Percentiles rank a stretch among this genome's conserved stretches.
Evolutionary conservation across 1,140 invertebrate species (phyloP).

Genomic region (Agrypnia vestita): DNA sequence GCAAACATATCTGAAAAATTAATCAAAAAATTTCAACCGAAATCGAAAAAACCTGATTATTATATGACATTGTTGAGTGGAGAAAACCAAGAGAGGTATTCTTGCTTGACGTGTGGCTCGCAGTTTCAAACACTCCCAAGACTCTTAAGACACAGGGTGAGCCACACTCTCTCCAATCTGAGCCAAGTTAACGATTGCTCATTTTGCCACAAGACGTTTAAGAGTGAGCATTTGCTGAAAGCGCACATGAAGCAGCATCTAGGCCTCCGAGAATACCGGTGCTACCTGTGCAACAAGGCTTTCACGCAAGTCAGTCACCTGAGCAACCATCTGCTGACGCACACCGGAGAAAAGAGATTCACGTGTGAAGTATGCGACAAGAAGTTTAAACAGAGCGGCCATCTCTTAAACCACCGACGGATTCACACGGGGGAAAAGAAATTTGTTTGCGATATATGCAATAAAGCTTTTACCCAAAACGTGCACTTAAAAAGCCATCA

Average conservation of each 20-base stretch:
- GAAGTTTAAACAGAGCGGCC: slow-evolving; percentile 63
- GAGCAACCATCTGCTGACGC: slow-evolving; percentile 62
- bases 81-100: background rate
- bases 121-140: background rate
- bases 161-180: background rate
- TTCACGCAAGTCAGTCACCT: slow-evolving; percentile 70
- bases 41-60: background rate
- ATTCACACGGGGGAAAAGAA: slow-evolving; percentile 62
- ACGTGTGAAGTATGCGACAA: slow-evolving; percentile 63
- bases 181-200: slow-evolving; percentile 19
- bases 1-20: background rate
- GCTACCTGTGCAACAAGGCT: slow-evolving; percentile 72
- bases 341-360: slow-evolving; percentile 63
- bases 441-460: slow-evolving; percentile 61
- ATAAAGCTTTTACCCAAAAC: slow-evolving; percentile 81
- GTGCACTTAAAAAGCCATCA: slow-evolving; percentile 86
- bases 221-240: slow-evolving; percentile 64
- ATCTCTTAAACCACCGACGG: slow-evolving; percentile 60
- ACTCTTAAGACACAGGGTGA: background rate
- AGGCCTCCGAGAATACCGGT: slow-evolving; percentile 73
- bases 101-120: background rate
- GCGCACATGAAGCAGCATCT: slow-evolving; percentile 71
- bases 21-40: background rate
- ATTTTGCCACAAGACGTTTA: slow-evolving; percentile 64
- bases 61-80: background rate